Conservation (phyloP, 2,113 vertebrate species). For the Phalacrocorax pelagicus region DNA sequence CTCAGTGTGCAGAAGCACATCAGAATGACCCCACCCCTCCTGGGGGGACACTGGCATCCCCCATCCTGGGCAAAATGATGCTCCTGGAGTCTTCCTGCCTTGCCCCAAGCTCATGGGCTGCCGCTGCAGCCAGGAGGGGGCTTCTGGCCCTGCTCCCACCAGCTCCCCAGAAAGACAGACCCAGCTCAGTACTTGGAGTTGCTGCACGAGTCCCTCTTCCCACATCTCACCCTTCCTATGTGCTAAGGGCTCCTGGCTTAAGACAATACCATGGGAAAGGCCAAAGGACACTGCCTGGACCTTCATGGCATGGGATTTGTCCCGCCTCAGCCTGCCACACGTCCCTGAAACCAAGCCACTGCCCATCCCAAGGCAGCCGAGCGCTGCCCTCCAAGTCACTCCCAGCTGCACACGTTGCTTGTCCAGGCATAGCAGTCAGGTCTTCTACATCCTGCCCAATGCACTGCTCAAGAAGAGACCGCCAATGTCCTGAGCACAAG, state of each 20-base stretch:
- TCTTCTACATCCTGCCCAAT: not conserved
- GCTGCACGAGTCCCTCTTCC: not conserved
- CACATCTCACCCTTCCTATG: not conserved
- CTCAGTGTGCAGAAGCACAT: not conserved
- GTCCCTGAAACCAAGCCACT: no score
- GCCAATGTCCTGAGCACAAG: rapidly evolving
- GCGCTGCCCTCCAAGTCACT: no score
- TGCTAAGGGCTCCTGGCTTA: not conserved
- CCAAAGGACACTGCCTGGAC: not conserved
- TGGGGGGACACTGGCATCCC: not conserved
- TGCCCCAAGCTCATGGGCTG: not conserved
- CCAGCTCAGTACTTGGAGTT: not conserved
- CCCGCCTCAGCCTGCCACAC: not conserved
- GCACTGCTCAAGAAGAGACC: not conserved
- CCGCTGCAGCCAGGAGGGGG: not conserved
- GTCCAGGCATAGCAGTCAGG: not conserved
- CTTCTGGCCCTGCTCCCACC: not conserved
- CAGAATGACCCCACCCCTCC: rapidly evolving
- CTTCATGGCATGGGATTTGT: not conserved
- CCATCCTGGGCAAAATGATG: rapidly evolving
- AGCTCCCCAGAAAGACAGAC: not conserved
- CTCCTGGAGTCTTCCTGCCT: not conserved
- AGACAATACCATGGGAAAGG: rapidly evolving
- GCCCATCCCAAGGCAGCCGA: not conserved
- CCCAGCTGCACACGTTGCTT: rapidly evolving